Base-by-base conservation (phyloP, 2,113 vertebrate species). In the Erythrocercus mccallii region DNA sequence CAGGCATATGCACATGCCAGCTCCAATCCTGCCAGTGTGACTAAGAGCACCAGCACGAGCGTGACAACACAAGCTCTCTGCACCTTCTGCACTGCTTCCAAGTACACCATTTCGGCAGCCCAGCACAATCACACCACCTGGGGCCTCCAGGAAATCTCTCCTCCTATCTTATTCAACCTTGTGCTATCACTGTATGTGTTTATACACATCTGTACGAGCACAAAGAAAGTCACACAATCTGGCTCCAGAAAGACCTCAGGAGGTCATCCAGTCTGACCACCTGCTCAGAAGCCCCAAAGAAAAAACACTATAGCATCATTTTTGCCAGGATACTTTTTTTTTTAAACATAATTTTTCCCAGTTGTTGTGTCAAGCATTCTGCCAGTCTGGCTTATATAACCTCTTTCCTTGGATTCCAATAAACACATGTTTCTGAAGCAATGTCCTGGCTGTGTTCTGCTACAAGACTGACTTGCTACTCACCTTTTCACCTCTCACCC, bases 1-100 rank as follows among this genome's bases (percentile, higher is more conserved):
- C 44, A 81, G 92, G 56, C 94, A 81, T 40, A 94, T 66, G 31
- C 30, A 1, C 74, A 57, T 42, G 81, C 79, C 96, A 95, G 8
- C 92, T 82, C 37, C 70, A 65, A 25, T 8, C 70, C 61, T 2
- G 1, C 35, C 61, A 71, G 74, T 11, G n/a, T n/a, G 90, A 96
- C 40, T 51, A 88, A 93, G 25, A 81, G 81, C 2, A 54, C 33
- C 51, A 60, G 81, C 44, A 30, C 0, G 0, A 78, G 74, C 27
- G 0, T 76, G 88, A 87, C 57, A 64, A 68, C 3, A 90, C 79
- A 82, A 77, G 85, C 76, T 69, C 48, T 92, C 54, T 30, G 37
- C 68, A 17, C 1, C 72, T 44, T 92, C 54, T 30, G 37, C 68
- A 17, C 1, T 4, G 9, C 42, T 80, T 25, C 15, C 11, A 80